Conservation (phyloP, 2,888 invertebrate species). For the Linyphia triangularis region DNA sequence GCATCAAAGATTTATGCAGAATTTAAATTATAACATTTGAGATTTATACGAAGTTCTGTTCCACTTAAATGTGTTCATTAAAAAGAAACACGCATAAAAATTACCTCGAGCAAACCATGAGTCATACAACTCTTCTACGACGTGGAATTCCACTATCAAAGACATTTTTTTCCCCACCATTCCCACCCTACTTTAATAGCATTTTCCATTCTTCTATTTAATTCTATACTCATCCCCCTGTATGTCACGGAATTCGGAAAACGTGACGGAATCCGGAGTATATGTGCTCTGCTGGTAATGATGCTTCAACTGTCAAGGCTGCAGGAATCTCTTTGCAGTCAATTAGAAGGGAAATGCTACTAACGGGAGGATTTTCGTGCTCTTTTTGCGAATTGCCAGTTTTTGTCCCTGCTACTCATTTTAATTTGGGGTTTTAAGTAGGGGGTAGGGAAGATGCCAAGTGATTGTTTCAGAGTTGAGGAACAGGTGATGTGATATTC, state of each 20-base stretch:
- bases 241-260: constrained; percentile 26
- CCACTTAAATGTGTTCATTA: no score
- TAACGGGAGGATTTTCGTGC: constrained; percentile 28
- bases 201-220: not conserved
- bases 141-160: not conserved
- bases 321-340: constrained; percentile 6
- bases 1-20: no score
- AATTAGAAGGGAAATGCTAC: constrained; percentile 24
- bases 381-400: constrained; percentile 9
- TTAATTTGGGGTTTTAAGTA: constrained; percentile 32
- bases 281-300: not conserved
- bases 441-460: not conserved
- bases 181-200: constrained; percentile 1
- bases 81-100: not conserved
- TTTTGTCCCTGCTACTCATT: constrained; percentile 14
- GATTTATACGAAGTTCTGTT: no score
- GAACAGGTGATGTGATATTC: not conserved
- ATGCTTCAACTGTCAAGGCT: constrained; percentile 24
- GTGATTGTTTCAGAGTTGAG: constrained; percentile 19
- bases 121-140: not conserved
- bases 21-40: no score
- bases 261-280: constrained; percentile 18
- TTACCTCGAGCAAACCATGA: not conserved
- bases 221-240: not conserved
- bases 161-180: not conserved